Evolutionary conservation across 2,113 vertebrate genomes (phyloP).

Genomic region (Stigmatopora argus): DNA sequence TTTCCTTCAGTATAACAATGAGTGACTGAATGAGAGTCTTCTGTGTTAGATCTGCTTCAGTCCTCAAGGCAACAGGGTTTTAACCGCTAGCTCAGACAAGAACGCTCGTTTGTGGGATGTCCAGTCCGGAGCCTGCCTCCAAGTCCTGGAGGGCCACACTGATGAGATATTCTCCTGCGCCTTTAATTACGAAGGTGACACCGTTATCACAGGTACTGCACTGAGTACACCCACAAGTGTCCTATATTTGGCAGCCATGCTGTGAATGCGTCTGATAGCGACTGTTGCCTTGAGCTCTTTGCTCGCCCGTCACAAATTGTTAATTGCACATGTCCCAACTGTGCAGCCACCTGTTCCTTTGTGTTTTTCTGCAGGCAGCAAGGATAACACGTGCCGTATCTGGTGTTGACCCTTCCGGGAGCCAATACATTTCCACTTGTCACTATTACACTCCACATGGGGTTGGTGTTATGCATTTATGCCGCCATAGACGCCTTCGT

Average conservation of each 20-base stretch:
- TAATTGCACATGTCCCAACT: slow-evolving; percentile 30
- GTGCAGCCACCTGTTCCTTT: slow-evolving; percentile 35
- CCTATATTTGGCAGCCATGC: not conserved
- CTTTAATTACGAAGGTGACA: slow-evolving; percentile 91
- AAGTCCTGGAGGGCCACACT: slow-evolving; percentile 82
- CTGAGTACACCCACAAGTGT: slow-evolving; percentile 4
- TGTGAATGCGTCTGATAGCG: slow-evolving; percentile 4
- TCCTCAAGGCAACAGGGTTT: slow-evolving; percentile 80
- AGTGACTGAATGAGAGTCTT: not conserved
- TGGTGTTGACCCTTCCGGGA: slow-evolving; percentile 74
- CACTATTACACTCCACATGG: not conserved
- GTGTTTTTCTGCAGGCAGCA: slow-evolving; percentile 77
- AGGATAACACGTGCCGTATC: slow-evolving; percentile 92
- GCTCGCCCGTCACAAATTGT: slow-evolving; percentile 9
- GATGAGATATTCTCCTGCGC: slow-evolving; percentile 92
- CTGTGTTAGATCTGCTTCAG: slow-evolving; percentile 85
- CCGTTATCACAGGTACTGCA: slow-evolving; percentile 70
- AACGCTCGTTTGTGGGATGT: slow-evolving; percentile 92
- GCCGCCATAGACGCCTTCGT: not conserved
- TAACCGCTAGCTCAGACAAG: slow-evolving; percentile 88
- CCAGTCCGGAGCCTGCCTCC: slow-evolving; percentile 80
- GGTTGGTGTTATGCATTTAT: not conserved
- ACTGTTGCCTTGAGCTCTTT: slow-evolving; percentile 15
- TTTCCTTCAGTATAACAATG: slow-evolving; percentile 12
- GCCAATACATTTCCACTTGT: not conserved